Evolutionary conservation across 2,797 vertebrate species (phyloP).

Genomic region (Mormyrus proboscirostris): DNA sequence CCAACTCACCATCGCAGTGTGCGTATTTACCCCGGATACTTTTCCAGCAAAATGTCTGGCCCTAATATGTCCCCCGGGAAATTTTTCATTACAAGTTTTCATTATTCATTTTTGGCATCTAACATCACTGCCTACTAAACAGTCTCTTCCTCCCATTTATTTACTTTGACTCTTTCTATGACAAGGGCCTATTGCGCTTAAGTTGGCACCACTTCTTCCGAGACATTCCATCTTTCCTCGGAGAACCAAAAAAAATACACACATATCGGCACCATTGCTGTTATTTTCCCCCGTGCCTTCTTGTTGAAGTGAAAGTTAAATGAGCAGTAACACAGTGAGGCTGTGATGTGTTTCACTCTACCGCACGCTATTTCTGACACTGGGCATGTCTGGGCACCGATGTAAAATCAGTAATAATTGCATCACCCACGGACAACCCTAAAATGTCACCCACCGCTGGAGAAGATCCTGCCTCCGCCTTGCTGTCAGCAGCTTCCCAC

Average conservation of each 20-base stretch:
- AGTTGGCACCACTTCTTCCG: not conserved
- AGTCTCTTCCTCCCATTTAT: not conserved
- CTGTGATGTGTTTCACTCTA: not conserved
- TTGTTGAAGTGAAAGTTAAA: not conserved
- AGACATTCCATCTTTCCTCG: not conserved
- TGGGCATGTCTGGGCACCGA: conserved; percentile 1
- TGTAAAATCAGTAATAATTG: conserved; percentile 25
- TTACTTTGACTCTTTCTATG: not conserved
- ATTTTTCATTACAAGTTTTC: not conserved
- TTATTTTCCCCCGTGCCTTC: not conserved
- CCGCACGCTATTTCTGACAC: not conserved
- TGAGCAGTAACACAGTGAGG: not conserved
- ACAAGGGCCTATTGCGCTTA: not conserved
- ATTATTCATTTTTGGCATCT: not conserved
- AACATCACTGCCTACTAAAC: not conserved
- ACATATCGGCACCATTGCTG: not conserved
- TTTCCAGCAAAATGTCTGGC: not conserved
- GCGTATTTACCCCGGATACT: not conserved
- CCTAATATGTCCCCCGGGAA: not conserved
- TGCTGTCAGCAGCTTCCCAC: conserved; percentile 19
- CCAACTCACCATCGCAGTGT: not conserved
- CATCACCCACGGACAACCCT: conserved; percentile 14
- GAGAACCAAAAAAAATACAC: not conserved
- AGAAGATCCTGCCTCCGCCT: not conserved
- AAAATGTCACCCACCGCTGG: conserved; percentile 24